Evolutionary conservation across 2,113 vertebrate species (phyloP).

Genomic region (Tyrannus savana): DNA sequence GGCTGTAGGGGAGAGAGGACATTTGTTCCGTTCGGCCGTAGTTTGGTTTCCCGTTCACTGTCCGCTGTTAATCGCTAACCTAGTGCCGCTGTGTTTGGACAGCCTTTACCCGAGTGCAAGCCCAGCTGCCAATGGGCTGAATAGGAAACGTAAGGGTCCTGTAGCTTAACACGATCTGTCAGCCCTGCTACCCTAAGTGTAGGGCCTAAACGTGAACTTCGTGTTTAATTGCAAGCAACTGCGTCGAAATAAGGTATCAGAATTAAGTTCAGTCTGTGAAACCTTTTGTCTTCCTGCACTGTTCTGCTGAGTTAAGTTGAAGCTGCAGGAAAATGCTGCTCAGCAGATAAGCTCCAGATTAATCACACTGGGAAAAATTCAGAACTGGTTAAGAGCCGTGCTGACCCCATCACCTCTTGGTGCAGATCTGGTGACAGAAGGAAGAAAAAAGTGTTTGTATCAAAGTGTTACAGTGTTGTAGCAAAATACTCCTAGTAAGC

Average conservation of each 20-base stretch:
- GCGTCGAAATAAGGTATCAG: rapidly evolving
- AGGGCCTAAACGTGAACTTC: rapidly evolving
- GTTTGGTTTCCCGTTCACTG: background rate
- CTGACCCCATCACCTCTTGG: rapidly evolving
- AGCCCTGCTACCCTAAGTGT: rapidly evolving
- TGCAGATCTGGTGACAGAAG: too few relatives aligned
- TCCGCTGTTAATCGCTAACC: background rate
- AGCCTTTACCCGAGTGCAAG: background rate
- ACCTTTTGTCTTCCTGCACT: background rate
- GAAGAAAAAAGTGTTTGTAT: background rate
- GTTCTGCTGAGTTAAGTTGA: background rate
- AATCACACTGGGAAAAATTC: background rate
- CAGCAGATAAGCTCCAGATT: background rate
- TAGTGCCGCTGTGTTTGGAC: background rate
- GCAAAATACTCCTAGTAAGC: background rate
- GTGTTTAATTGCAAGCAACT: rapidly evolving
- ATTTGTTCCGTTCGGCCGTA: rapidly evolving
- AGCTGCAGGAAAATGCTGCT: background rate
- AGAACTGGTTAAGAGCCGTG: background rate
- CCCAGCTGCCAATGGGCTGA: background rate
- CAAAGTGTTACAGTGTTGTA: background rate
- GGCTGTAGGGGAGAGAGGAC: background rate
- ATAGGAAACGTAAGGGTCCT: rapidly evolving
- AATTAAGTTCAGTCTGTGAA: background rate
- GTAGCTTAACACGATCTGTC: rapidly evolving